These are phyloP conservation scores for Diplolepis rosae DNA, from an alignment of 2,888 invertebrate genomes.

Conservation along the genomic window DNA sequence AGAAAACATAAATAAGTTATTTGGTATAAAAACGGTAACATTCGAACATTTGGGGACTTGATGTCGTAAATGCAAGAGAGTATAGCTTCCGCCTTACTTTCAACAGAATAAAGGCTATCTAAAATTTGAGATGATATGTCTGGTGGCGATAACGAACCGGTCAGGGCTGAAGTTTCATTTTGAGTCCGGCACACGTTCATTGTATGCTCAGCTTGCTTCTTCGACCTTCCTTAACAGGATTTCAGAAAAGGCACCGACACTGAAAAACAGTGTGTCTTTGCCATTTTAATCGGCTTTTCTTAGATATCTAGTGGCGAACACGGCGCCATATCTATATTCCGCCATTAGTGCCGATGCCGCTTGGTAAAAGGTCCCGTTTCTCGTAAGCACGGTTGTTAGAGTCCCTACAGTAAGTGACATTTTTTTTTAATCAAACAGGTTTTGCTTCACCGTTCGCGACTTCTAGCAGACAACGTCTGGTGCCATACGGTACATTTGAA, in stretches of 20 bases:
- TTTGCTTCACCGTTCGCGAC: conserved; percentile 45
- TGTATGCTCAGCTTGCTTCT: conserved; percentile 53
- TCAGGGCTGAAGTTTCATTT: conserved; percentile 65
- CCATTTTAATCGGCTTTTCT: conserved; percentile 60
- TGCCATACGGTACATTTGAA: conserved; percentile 55
- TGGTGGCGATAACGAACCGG: conserved; percentile 21
- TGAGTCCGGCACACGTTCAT: conserved; percentile 65
- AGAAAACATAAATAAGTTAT: background rate
- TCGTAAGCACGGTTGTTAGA: conserved; percentile 36
- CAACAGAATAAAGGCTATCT: background rate
- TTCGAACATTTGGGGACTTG: too few species aligned
- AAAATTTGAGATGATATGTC: conserved; percentile 10
- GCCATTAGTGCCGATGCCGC: conserved; percentile 54
- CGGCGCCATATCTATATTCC: conserved; percentile 59
- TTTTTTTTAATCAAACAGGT: conserved; percentile 61
- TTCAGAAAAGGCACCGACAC: conserved; percentile 58
- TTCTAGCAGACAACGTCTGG: conserved; percentile 48
- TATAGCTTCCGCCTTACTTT: background rate
- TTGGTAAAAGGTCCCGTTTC: conserved; percentile 50
- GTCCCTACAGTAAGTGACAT: conserved; percentile 45
- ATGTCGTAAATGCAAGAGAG: background rate
- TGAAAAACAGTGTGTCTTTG: conserved; percentile 63
- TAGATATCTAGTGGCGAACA: conserved; percentile 39
- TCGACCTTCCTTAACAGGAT: conserved; percentile 57
- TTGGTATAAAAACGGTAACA: background rate